phyloP scores from a whole-genome alignment of 2,888 invertebrate genomes.

The Metopia argyrocephala region DNA sequence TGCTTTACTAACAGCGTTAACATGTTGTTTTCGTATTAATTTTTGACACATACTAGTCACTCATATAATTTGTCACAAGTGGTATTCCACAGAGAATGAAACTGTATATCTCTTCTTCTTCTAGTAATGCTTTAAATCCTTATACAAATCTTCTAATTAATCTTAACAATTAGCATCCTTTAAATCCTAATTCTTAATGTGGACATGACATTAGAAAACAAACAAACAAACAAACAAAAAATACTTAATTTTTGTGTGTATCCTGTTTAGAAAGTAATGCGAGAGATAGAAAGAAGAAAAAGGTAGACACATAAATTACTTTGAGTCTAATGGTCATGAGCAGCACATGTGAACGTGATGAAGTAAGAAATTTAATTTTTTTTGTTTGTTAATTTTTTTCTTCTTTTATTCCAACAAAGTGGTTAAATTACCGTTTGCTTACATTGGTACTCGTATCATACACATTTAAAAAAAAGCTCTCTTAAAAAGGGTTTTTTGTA shows the following conservation, averaged over 20 bases:
- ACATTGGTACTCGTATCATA: too few relatives aligned
- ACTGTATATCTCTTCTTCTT: not conserved
- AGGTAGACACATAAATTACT: not conserved
- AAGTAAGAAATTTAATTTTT: not conserved
- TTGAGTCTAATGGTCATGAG: not conserved
- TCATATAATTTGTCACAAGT: conserved; percentile 26
- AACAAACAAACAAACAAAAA: not conserved
- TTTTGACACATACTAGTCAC: conserved; percentile 58
- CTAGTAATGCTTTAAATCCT: not conserved
- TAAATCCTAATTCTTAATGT: conserved; percentile 43
- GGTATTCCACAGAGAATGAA: conserved; percentile 1
- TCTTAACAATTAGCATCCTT: conserved; percentile 62
- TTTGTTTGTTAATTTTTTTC: too few relatives aligned
- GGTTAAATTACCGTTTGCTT: conserved; percentile 38
- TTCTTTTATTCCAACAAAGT: conserved; percentile 9
- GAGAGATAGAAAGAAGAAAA: not conserved
- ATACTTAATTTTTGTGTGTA: conserved; percentile 17
- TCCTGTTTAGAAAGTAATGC: not conserved
- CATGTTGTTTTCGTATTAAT: conserved; percentile 52
- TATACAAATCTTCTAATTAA: conserved; percentile 53
- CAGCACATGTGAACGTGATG: conserved; percentile 25
- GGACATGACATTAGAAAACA: conserved; percentile 37
- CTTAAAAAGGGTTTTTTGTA: conserved; percentile 28
- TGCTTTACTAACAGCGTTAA: not conserved
- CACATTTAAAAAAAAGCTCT: not conserved